A percentile compares a stretch with the other conserved stretches of the same genome.
phyloP scores from a whole-genome alignment of 2,888 invertebrate species.

The Monochamus alternatus region DNA sequence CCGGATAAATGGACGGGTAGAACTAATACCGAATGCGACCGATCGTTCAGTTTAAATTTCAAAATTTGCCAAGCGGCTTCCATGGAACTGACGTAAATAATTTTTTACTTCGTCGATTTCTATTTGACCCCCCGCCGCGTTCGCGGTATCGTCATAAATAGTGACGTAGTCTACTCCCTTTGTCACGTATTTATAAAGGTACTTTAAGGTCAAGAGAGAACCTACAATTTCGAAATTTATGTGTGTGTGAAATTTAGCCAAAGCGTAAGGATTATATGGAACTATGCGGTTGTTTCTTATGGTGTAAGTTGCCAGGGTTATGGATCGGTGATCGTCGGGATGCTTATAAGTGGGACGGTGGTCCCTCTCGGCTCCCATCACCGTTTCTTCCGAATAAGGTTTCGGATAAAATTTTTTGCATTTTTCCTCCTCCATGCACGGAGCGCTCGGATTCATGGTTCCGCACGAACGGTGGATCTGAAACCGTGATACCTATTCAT shows the following conservation, averaged over 20 bases:
- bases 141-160: not conserved
- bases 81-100: too few relatives aligned
- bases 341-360: not conserved
- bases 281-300: slow-evolving; percentile 38
- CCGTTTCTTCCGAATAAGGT: not conserved
- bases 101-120: slow-evolving; percentile 58
- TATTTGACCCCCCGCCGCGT: too few relatives aligned
- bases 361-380: not conserved
- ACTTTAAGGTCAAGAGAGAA: slow-evolving; percentile 45
- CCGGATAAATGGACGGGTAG: slow-evolving; percentile 49
- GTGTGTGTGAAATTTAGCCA: slow-evolving; percentile 47
- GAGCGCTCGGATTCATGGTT: not conserved
- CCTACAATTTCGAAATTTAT: slow-evolving; percentile 51
- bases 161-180: slow-evolving; percentile 40
- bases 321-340: not conserved
- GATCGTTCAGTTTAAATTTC: too few relatives aligned
- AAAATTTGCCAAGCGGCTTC: too few relatives aligned
- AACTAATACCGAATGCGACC: slow-evolving; percentile 57
- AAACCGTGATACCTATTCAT: not conserved
- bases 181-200: slow-evolving; percentile 48
- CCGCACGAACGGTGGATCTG: not conserved
- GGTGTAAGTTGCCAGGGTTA: not conserved
- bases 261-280: slow-evolving; percentile 45
- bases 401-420: slow-evolving; percentile 1
- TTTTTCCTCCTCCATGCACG: not conserved